These are phyloP conservation scores for Campoplex nolae DNA, from an alignment of 2,888 invertebrate species.

Conservation along the genomic window DNA sequence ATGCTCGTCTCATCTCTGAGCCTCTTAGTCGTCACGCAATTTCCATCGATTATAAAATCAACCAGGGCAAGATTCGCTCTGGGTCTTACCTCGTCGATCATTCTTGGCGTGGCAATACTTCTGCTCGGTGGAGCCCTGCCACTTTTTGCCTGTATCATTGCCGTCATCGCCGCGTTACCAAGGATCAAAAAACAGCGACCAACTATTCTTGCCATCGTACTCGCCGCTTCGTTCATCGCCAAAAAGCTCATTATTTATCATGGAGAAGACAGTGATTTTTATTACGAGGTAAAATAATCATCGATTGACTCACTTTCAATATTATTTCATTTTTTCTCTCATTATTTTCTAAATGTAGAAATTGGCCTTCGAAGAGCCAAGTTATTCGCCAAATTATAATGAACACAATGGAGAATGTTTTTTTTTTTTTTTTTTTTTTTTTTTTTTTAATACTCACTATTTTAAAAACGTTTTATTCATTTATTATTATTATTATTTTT, in stretches of 20 bases:
- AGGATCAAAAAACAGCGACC: constrained; percentile 76
- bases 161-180: constrained; percentile 89
- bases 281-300: constrained; percentile 69
- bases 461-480: not conserved
- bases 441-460: too few relatives aligned
- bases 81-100: constrained; percentile 87
- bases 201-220: constrained; percentile 74
- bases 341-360: too few relatives aligned
- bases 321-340: too few relatives aligned
- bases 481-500: constrained; percentile 58
- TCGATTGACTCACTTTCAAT: not conserved
- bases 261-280: constrained; percentile 67
- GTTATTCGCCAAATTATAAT: too few relatives aligned
- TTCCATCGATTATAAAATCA: constrained; percentile 78
- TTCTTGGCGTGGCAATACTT: constrained; percentile 87
- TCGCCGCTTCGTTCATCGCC: constrained; percentile 74
- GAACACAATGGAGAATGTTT: too few relatives aligned
- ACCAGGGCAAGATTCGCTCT: constrained; percentile 75
- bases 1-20: constrained; percentile 88
- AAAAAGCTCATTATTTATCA: constrained; percentile 68
- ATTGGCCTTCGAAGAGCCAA: not conserved
- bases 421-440: too few relatives aligned
- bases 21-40: constrained; percentile 86
- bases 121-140: constrained; percentile 88
- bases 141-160: constrained; percentile 89